phyloP scores from a whole-genome alignment of 2,888 invertebrate genomes.

The Drosophila mayaguana region DNA sequence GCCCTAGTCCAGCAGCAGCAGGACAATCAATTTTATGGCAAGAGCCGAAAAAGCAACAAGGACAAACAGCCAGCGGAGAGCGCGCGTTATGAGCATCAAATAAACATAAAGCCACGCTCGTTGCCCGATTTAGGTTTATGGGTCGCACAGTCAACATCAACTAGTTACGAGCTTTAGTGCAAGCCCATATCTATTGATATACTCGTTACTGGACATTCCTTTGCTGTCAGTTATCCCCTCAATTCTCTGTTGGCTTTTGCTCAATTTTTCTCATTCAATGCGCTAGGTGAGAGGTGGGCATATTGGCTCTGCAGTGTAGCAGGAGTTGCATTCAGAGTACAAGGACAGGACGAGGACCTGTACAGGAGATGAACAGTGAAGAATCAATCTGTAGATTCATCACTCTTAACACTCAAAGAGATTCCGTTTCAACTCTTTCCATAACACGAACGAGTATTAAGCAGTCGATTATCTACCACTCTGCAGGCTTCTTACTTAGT shows the following conservation, averaged over 20 bases:
- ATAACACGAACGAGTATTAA: background rate
- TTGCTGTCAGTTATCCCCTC: conserved; percentile 17
- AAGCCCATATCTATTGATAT: conserved; percentile 36
- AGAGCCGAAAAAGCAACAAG: conserved; percentile 35
- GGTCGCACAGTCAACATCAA: conserved; percentile 57
- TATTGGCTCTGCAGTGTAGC: background rate
- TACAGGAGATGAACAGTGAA: too few relatives aligned
- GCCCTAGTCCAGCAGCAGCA: too few relatives aligned
- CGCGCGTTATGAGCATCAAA: conserved; percentile 65
- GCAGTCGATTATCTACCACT: background rate
- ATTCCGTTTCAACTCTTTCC: background rate
- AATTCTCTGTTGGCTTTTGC: conserved; percentile 3
- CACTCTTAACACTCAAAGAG: too few relatives aligned
- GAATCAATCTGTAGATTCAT: background rate
- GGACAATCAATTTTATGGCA: conserved; percentile 68
- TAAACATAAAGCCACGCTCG: conserved; percentile 65
- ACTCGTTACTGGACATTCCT: conserved; percentile 32
- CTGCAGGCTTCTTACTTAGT: background rate
- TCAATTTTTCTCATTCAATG: conserved; percentile 1
- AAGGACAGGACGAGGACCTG: too few relatives aligned
- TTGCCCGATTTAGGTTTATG: conserved; percentile 68
- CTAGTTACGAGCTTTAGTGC: conserved; percentile 52
- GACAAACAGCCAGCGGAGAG: conserved; percentile 14
- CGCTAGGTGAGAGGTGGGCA: background rate
- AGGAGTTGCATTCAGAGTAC: background rate